Evolutionary conservation across 2,888 invertebrate species (phyloP).

Genomic region (Caenorhabditis japonica): DNA sequence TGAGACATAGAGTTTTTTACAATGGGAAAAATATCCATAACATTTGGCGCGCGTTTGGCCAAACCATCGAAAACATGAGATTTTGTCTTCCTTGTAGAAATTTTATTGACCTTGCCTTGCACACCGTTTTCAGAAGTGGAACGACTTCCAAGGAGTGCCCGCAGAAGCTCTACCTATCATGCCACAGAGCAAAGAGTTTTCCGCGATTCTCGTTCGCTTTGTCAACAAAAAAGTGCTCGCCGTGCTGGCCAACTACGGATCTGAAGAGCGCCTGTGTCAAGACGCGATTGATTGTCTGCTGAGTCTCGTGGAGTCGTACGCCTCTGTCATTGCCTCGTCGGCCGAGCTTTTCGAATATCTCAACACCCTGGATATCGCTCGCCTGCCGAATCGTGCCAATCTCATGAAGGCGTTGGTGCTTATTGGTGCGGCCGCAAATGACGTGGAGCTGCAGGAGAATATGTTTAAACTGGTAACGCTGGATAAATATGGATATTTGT

Average conservation of each 20-base stretch:
- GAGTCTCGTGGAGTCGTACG: constrained; percentile 79
- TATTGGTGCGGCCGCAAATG: constrained; percentile 68
- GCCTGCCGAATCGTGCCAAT: constrained; percentile 80
- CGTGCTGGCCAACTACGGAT: constrained; percentile 79
- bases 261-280: constrained; percentile 63
- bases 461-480: constrained; percentile 68
- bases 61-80: no score
- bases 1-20: no score
- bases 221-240: constrained; percentile 83
- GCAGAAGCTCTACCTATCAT: constrained; percentile 50
- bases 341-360: constrained; percentile 56
- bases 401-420: constrained; percentile 85
- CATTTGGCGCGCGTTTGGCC: no score
- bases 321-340: constrained; percentile 52
- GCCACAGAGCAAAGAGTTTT: constrained; percentile 43
- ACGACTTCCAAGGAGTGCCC: constrained; percentile 38
- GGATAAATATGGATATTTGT: not conserved
- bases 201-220: constrained; percentile 77
- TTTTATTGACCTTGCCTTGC: not conserved
- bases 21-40: no score
- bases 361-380: constrained; percentile 44
- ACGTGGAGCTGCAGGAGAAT: constrained; percentile 59
- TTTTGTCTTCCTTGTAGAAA: no score
- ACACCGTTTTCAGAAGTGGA: constrained; percentile 41
- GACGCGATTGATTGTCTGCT: constrained; percentile 79